Conservation (phyloP, 1,140 invertebrate genomes). For the Drosophila neocordata region DNA sequence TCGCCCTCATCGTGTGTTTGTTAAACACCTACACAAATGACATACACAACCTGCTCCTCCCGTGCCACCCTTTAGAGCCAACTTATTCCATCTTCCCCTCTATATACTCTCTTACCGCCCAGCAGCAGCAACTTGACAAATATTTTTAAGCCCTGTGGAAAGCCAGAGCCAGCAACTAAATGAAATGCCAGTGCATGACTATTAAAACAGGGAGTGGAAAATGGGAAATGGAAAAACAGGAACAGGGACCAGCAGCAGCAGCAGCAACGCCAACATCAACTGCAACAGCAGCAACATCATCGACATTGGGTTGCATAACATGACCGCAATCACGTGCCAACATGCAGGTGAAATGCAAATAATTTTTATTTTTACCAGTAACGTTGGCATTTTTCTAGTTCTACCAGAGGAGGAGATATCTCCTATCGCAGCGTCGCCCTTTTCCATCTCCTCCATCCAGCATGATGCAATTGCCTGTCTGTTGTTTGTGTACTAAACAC, state of each 20-base stretch:
- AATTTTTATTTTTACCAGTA: constrained; percentile 74
- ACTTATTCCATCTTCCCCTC: neutral
- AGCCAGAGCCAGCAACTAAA: constrained; percentile 37
- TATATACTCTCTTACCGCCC: neutral
- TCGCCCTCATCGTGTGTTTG: constrained; percentile 59
- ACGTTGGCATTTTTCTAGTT: constrained; percentile 44
- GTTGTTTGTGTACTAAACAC: constrained; percentile 38
- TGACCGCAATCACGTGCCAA: constrained; percentile 75
- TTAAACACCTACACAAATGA: constrained; percentile 76
- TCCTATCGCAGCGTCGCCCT: neutral
- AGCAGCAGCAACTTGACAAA: constrained; percentile 50
- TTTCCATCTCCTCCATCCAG: neutral
- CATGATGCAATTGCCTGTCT: constrained; percentile 33
- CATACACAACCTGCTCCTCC: constrained; percentile 3
- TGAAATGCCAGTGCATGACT: constrained; percentile 38
- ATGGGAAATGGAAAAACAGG: constrained; percentile 13
- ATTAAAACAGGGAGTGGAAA: neutral
- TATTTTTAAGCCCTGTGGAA: constrained; percentile 65
- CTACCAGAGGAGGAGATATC: neutral
- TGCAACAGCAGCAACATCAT: neutral
- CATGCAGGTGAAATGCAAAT: constrained; percentile 79
- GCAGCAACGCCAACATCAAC: neutral
- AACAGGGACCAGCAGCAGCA: neutral
- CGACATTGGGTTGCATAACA: constrained; percentile 18
- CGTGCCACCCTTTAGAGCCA: neutral